A percentile compares a stretch with the other conserved stretches of the same genome.
These are phyloP conservation scores for Fabriciana adippe DNA, from an alignment of 2,888 invertebrate species.

Conservation along the genomic window DNA sequence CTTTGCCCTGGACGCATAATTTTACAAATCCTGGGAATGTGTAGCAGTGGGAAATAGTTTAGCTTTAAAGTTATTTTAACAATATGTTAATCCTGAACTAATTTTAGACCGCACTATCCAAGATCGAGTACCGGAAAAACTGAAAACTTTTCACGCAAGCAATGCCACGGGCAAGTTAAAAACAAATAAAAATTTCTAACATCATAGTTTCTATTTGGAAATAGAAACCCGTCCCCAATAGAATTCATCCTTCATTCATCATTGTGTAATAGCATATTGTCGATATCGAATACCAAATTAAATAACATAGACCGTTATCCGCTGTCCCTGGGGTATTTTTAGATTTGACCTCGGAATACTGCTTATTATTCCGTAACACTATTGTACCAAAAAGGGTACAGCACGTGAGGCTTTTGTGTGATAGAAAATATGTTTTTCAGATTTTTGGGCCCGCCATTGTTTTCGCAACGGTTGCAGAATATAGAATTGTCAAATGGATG, in stretches of 20 bases:
- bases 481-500: slow-evolving; percentile 5
- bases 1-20: too few species aligned
- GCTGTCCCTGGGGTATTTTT: slow-evolving; percentile 46
- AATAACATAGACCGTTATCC: slow-evolving; percentile 37
- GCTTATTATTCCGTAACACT: slow-evolving; percentile 49
- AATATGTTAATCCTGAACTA: too few species aligned
- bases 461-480: slow-evolving; percentile 30
- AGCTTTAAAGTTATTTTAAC: too few species aligned
- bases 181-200: neutral
- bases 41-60: too few species aligned
- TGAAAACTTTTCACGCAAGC: too few species aligned
- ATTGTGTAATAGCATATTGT: slow-evolving; percentile 23
- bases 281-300: slow-evolving; percentile 24
- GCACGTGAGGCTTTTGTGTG: slow-evolving; percentile 48
- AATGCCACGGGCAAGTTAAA: neutral
- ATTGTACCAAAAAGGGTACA: slow-evolving; percentile 47
- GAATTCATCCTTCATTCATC: slow-evolving; percentile 8
- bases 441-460: slow-evolving; percentile 38
- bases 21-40: too few species aligned
- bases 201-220: slow-evolving; percentile 1
- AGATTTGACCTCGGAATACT: slow-evolving; percentile 46
- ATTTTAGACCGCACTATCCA: too few species aligned
- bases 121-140: too few species aligned
- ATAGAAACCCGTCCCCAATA: slow-evolving; percentile 5
- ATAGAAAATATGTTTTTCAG: slow-evolving; percentile 44